These are phyloP conservation scores for Echiichthys vipera DNA, from an alignment of 2,797 vertebrate species.

Conservation along the genomic window DNA sequence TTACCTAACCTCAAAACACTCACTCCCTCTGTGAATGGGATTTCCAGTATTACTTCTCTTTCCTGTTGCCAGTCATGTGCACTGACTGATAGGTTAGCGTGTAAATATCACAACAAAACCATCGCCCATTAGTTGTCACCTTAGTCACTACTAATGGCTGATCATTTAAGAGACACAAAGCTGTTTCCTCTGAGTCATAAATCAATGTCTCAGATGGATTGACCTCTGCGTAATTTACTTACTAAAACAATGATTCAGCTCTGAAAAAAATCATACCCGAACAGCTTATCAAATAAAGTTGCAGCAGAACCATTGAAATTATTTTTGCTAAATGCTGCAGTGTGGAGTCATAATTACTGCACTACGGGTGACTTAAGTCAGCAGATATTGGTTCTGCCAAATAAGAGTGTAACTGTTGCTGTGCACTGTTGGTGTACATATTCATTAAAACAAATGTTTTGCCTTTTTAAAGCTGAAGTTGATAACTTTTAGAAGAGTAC, in stretches of 20 bases:
- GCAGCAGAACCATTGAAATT: background rate
- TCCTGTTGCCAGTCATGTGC: constrained; percentile 10
- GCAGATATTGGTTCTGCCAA: background rate
- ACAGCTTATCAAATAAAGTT: constrained; percentile 32
- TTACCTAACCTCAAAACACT: too few relatives aligned
- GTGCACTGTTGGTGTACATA: too few relatives aligned
- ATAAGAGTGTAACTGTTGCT: background rate
- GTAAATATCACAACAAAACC: constrained; percentile 25
- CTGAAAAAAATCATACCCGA: background rate
- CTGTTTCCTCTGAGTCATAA: constrained; percentile 26
- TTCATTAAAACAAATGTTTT: too few relatives aligned
- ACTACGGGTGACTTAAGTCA: background rate
- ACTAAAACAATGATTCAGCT: constrained; percentile 30
- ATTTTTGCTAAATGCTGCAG: too few relatives aligned
- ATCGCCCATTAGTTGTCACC: constrained; percentile 4
- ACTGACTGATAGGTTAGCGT: background rate
- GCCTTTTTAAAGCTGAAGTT: too few relatives aligned
- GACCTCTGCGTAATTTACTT: constrained; percentile 30
- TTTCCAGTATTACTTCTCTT: background rate
- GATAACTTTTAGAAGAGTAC: too few relatives aligned
- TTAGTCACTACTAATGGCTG: constrained; percentile 32
- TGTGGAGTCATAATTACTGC: too few relatives aligned
- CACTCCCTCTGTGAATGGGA: too few relatives aligned
- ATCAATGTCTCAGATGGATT: constrained; percentile 15
- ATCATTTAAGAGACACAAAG: constrained; percentile 32